phyloP scores from a whole-genome alignment of 2,888 invertebrate species.

The Cerastis leucographa region DNA sequence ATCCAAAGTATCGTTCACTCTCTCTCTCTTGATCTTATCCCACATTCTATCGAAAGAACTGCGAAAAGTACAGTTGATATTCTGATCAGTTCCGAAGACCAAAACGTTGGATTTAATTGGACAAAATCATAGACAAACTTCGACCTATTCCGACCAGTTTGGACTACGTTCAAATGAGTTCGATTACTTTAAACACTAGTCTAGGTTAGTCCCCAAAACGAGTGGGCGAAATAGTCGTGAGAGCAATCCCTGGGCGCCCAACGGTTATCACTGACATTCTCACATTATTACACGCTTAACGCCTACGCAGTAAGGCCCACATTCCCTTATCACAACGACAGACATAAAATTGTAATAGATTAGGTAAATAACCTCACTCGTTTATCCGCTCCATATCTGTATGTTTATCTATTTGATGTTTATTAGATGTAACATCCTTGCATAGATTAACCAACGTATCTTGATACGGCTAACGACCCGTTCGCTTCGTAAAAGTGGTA shows the following conservation, averaged over 20 bases:
- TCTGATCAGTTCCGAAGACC: not conserved
- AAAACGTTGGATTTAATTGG: conserved; percentile 22
- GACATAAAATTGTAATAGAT: conserved; percentile 66
- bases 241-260: conserved; percentile 75
- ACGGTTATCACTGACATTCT: conserved; percentile 61
- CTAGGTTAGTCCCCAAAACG: conserved; percentile 66
- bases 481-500: conserved; percentile 27
- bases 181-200: conserved; percentile 70
- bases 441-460: conserved; percentile 63
- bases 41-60: not conserved
- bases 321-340: conserved; percentile 52
- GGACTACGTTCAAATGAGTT: conserved; percentile 61
- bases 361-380: conserved; percentile 73
- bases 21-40: too few relatives aligned
- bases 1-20: too few relatives aligned
- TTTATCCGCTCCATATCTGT: conserved; percentile 75
- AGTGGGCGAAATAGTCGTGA: conserved; percentile 81
- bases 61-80: not conserved
- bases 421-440: conserved; percentile 75
- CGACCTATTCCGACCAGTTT: conserved; percentile 18
- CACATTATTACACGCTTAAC: conserved; percentile 57
- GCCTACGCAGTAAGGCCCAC: conserved; percentile 57
- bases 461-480: conserved; percentile 38
- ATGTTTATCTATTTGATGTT: conserved; percentile 76
- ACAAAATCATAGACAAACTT: conserved; percentile 18